Conservation (phyloP, 2,113 vertebrate genomes). For the Hiodon tergisus region DNA sequence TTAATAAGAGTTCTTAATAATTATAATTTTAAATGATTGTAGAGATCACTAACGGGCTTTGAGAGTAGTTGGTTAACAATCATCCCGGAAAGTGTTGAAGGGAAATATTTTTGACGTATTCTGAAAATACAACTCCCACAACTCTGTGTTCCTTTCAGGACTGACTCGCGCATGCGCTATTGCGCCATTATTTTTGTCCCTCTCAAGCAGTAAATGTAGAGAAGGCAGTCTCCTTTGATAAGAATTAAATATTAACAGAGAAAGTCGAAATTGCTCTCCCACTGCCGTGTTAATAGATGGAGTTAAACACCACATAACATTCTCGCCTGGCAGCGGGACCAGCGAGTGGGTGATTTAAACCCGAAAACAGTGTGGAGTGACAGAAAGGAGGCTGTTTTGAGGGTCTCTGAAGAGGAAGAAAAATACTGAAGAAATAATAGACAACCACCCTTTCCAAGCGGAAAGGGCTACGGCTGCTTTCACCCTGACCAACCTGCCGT, state of each 20-base stretch:
- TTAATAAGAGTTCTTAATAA: no score
- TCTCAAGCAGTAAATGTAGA: slow-evolving; percentile 31
- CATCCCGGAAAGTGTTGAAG: no score
- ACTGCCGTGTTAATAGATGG: slow-evolving; percentile 19
- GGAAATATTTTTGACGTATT: background rate
- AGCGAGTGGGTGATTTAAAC: slow-evolving; percentile 10
- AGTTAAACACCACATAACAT: slow-evolving; percentile 13
- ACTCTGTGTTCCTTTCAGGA: background rate
- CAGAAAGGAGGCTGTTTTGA: slow-evolving; percentile 24
- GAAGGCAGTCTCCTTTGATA: slow-evolving; percentile 29
- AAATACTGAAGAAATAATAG: slow-evolving; percentile 22
- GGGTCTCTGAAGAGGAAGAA: slow-evolving; percentile 24
- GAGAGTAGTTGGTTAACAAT: no score
- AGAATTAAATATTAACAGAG: slow-evolving; percentile 26
- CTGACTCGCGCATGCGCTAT: slow-evolving; percentile 31
- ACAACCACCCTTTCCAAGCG: slow-evolving; percentile 11
- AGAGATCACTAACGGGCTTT: no score
- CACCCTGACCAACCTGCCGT: slow-evolving; percentile 20
- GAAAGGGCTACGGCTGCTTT: slow-evolving; percentile 25
- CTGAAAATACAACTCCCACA: slow-evolving; percentile 33
- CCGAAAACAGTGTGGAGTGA: slow-evolving; percentile 19
- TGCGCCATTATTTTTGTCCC: slow-evolving; percentile 21
- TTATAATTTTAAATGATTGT: no score
- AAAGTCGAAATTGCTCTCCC: slow-evolving; percentile 24
- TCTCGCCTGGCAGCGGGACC: slow-evolving; percentile 11